A percentile compares a stretch with the other conserved stretches of the same genome.
These are phyloP conservation scores for Macheiramphus alcinus DNA, from an alignment of 2,113 vertebrate species.

Conservation along the genomic window DNA sequence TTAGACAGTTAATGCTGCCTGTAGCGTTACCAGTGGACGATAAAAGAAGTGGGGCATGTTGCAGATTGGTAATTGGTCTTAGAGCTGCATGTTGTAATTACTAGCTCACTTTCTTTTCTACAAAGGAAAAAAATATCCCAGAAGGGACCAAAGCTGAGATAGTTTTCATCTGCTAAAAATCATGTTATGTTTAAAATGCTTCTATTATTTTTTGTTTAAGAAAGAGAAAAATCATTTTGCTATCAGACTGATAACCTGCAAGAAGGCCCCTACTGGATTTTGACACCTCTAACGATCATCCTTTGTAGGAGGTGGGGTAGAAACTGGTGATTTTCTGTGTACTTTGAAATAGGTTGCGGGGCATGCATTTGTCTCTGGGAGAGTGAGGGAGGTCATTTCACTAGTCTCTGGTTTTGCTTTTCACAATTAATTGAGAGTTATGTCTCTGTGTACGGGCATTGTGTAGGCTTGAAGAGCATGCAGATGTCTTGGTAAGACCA, in stretches of 20 bases:
- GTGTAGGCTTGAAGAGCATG: background rate
- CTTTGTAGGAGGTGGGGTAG: background rate
- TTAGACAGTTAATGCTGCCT: conserved; percentile 61
- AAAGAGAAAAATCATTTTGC: background rate
- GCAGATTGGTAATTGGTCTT: conserved; percentile 64
- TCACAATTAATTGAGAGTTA: background rate
- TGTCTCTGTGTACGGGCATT: background rate
- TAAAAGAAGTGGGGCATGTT: conserved; percentile 57
- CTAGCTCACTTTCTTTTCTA: conserved; percentile 27
- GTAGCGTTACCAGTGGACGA: conserved; percentile 42
- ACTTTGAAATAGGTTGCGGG: background rate
- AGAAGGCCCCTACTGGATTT: background rate
- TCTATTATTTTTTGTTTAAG: background rate
- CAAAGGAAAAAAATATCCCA: conserved; percentile 22
- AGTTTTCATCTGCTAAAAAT: conserved; percentile 21
- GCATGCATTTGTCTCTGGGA: background rate
- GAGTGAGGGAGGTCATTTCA: background rate
- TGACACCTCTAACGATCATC: background rate
- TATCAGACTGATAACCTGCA: background rate
- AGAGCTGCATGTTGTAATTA: conserved; percentile 59
- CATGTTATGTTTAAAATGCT: background rate
- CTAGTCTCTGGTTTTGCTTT: background rate
- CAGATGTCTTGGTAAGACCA: background rate
- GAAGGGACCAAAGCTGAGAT: conserved; percentile 11
- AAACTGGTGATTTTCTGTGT: background rate